Percentiles rank a stretch among this genome's conserved stretches.
phyloP scores from a whole-genome alignment of 2,113 vertebrate genomes.

The Erpornis zantholeuca region DNA sequence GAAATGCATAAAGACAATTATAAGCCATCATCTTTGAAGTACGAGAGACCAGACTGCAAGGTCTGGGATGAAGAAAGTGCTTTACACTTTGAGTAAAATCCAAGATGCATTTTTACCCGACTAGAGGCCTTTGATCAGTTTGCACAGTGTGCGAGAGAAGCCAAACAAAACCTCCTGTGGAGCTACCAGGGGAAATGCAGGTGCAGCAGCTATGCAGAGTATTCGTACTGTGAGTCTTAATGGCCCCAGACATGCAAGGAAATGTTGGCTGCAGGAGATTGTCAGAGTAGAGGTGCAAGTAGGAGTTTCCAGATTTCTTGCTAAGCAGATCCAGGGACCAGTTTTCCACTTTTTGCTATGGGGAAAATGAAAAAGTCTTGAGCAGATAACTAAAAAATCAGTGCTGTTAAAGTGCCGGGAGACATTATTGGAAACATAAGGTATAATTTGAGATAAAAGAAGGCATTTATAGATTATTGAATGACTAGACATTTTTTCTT shows the following conservation, averaged over 20 bases:
- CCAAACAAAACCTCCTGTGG: slow-evolving; percentile 49
- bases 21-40: slow-evolving; percentile 56
- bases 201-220: slow-evolving; percentile 3
- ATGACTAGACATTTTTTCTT: neutral
- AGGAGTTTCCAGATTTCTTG: neutral
- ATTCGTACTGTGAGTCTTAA: neutral
- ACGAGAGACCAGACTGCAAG: neutral
- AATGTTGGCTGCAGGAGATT: neutral
- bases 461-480: slow-evolving; percentile 26
- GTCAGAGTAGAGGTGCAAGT: neutral
- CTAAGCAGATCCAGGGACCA: neutral
- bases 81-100: slow-evolving; percentile 28
- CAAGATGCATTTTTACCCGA: neutral
- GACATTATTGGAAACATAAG: neutral
- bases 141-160: neutral
- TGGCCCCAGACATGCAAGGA: neutral
- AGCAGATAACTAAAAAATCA: slow-evolving; percentile 12
- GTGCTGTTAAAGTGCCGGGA: neutral
- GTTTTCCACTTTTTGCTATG: neutral
- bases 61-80: slow-evolving; percentile 6
- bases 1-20: slow-evolving; percentile 38
- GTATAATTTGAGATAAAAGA: slow-evolving; percentile 10
- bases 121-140: slow-evolving; percentile 44
- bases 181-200: slow-evolving; percentile 48
- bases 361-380: slow-evolving; percentile 2